Base-by-base conservation (phyloP, 1,140 invertebrate genomes). In the Ylistrum balloti region DNA sequence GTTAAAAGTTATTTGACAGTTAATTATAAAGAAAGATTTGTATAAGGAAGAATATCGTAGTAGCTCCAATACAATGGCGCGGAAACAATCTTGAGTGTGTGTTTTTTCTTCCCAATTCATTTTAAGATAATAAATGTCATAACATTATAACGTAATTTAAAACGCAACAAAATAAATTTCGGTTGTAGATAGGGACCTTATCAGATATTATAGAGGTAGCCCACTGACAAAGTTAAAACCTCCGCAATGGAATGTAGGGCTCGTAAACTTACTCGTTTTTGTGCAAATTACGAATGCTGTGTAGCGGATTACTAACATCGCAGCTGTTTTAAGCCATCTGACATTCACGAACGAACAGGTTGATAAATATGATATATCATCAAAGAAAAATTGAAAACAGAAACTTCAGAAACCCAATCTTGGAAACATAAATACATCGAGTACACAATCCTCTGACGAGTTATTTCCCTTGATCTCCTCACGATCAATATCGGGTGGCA, bases 51-150 rank as follows among this genome's bases (percentile, higher is more conserved):
- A 28, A 5, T 74, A 74, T 74, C 9, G 28, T 17, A 2, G 56
- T 1, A 74, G 1, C 22, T 28, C n/a, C 56, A n/a, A 5, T 2
- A 28, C n/a, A 74, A 74, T 74, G 56, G 7, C 9, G 11, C 28
- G 56, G 56, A 74, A 74, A 2, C 9, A 74, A 74, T 74, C 5
- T 28, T 5, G 5, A 74, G 22, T 74, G 56, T 74, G 9, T 74
- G 9, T 17, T 74, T 28, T 74, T n/a, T n/a, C 11, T n/a, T 74
- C 11, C n/a, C 56, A n/a, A 74, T 74, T 74, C 56, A 74, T 74
- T 74, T 74, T 74, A 74, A 74, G 56, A 74, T 74, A 74, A 74
- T 74, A 74, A 74, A 74, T 74, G 56, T 74, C 56, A 74, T 9
- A 28, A 28, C 3, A 74, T 74, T 28, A 28, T 74, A 17, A 74